These are phyloP conservation scores for Myotis vivesi DNA, from an alignment of 2,797 vertebrate species.

Conservation along the genomic window DNA sequence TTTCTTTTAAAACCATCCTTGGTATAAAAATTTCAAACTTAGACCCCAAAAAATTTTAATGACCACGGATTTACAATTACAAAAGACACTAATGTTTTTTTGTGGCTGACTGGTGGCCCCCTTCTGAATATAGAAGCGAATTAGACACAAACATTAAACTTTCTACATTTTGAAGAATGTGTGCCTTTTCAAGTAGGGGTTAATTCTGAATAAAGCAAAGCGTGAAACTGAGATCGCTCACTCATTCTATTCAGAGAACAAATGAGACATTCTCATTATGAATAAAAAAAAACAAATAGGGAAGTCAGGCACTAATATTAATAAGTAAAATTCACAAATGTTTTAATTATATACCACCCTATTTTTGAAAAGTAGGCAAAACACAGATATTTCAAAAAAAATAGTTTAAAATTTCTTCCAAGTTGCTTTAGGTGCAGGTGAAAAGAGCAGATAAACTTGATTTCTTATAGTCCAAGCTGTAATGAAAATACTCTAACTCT, in stretches of 20 bases:
- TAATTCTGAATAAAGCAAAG: constrained; percentile 43
- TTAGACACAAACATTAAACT: not conserved
- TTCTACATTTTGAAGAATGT: not conserved
- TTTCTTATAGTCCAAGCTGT: constrained; percentile 44
- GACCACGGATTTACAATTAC: not conserved
- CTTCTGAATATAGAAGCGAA: constrained; percentile 21
- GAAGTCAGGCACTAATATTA: constrained; percentile 57
- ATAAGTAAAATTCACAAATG: constrained; percentile 55
- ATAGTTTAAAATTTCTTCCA: constrained; percentile 60
- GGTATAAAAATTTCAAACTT: not conserved
- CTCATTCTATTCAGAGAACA: constrained; percentile 11
- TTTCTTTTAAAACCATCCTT: constrained; percentile 11
- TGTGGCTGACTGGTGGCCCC: not conserved
- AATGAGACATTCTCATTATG: not conserved
- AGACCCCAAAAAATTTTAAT: not conserved
- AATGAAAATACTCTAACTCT: constrained; percentile 64
- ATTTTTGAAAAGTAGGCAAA: constrained; percentile 28
- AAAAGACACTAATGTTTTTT: not conserved
- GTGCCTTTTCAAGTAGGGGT: constrained; percentile 14
- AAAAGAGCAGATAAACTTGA: constrained; percentile 29
- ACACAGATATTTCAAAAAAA: constrained; percentile 53
- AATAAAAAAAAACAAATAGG: constrained; percentile 36
- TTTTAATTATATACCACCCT: constrained; percentile 66
- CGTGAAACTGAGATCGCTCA: not conserved
- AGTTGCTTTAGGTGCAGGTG: constrained; percentile 50